Base-by-base conservation (phyloP, 2,113 vertebrate genomes). In the Apeltes quadracus region DNA sequence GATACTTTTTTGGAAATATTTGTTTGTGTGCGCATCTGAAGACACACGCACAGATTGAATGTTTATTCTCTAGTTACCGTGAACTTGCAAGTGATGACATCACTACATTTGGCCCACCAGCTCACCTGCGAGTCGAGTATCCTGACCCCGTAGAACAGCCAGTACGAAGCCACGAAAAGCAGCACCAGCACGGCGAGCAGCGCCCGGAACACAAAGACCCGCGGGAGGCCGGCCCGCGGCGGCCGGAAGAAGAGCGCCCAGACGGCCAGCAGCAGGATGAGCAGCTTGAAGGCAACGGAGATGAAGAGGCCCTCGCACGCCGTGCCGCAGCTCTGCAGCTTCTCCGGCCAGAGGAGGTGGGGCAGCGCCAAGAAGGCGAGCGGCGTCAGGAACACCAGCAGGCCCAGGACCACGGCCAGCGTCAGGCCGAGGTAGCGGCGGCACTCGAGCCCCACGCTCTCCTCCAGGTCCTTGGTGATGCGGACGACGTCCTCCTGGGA, bases 221-320 rank as follows among this genome's bases (percentile, higher is more conserved):
- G 94, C 0, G 97, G 97, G 61, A 98, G 88, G n/a, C 94, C 92
- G 0, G 95, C 95, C 11, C 94, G 94, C 1, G 94, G 95, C 0
- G 91, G 92, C 41, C 96, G 94, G 82, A 98, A 96, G 3, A 98
- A 99, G 25, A 98, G 94, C 0, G 97, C 97, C 97, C 97, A 98
- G 72, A 95, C 95, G 6, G 97, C 97, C 16, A 98, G 93, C 75
- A 96, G 93, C 79, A 99, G 94, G 13, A 99, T 96, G 72, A 99
- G 94, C 83, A 98, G 93, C 85, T 99, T 99, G 81, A 99, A 98
- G 0, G 97, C 96, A 88, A 99, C 94, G 0, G 97, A 99, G 82
- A 99, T 97, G 82, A 97, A 98, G 69, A 99, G 93, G 63, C 97
- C 97, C 88, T 99, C 96, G 15, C 97, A 99, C 13, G 96, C 95